Conservation (phyloP, 1,140 invertebrate species). For the Cardiocondyla obscurior region DNA sequence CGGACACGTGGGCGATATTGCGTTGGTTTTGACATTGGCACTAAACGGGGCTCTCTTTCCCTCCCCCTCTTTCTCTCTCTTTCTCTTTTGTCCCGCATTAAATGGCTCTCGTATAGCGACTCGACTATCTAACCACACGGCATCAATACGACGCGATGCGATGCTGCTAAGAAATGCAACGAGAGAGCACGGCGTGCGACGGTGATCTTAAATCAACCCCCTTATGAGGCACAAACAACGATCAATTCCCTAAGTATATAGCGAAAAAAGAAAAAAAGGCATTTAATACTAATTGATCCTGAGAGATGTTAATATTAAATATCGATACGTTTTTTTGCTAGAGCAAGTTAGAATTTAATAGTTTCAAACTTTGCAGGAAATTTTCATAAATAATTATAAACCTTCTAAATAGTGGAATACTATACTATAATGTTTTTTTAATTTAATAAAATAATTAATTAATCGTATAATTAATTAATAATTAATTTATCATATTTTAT, state of each 20-base stretch:
- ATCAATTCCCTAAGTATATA: constrained; percentile 17
- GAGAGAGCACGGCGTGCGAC: not conserved
- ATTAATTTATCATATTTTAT: too few species aligned
- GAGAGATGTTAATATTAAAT: not conserved
- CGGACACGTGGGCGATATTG: constrained; percentile 59
- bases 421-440: too few species aligned
- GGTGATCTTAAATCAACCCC: constrained; percentile 48
- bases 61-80: not conserved
- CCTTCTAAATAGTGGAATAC: not conserved
- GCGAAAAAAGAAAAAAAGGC: not conserved
- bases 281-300: not conserved
- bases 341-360: not conserved
- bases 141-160: not conserved
- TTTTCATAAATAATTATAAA: not conserved
- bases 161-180: constrained; percentile 20
- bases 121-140: constrained; percentile 31
- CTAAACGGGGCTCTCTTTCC: constrained; percentile 28
- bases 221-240: constrained; percentile 30
- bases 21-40: constrained; percentile 67
- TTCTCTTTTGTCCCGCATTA: constrained; percentile 34
- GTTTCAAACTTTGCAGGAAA: not conserved
- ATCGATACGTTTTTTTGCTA: not conserved
- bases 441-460: too few species aligned
- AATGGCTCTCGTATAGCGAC: constrained; percentile 56
- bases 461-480: too few species aligned